These are phyloP conservation scores for Orientallactaga bullata DNA, from an alignment of 2,113 vertebrate species.

Conservation along the genomic window DNA sequence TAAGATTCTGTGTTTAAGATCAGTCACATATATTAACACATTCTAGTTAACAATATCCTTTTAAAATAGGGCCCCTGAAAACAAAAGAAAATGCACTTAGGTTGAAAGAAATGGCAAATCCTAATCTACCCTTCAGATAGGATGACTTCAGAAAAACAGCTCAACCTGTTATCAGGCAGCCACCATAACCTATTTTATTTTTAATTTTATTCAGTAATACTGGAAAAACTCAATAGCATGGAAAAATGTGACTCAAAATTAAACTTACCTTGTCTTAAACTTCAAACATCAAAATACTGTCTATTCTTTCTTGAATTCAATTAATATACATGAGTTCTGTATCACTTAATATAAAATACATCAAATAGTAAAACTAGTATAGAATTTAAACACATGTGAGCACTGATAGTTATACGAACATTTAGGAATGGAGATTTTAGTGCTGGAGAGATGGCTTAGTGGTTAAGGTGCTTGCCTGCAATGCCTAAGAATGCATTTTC, in stretches of 20 bases:
- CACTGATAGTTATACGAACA: not conserved
- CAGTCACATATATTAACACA: not conserved
- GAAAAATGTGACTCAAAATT: constrained; percentile 1
- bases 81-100: not conserved
- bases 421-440: not conserved
- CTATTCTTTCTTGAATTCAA: not conserved
- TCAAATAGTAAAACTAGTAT: not conserved
- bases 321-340: not conserved
- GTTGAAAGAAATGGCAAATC: not conserved
- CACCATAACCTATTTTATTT: not conserved
- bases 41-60: constrained; percentile 12
- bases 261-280: not conserved
- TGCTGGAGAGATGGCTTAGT: too few species aligned
- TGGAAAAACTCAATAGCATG: not conserved
- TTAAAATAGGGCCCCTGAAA: not conserved
- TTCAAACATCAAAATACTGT: not conserved
- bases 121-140: not conserved
- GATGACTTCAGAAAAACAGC: not conserved
- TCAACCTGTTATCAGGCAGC: not conserved
- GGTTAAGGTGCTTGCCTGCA: not conserved
- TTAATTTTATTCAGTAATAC: not conserved
- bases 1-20: not conserved
- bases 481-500: too few species aligned
- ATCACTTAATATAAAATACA: not conserved
- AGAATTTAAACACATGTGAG: not conserved